Conservation (phyloP, 2,888 invertebrate genomes). For the Dryomyza anilis region DNA sequence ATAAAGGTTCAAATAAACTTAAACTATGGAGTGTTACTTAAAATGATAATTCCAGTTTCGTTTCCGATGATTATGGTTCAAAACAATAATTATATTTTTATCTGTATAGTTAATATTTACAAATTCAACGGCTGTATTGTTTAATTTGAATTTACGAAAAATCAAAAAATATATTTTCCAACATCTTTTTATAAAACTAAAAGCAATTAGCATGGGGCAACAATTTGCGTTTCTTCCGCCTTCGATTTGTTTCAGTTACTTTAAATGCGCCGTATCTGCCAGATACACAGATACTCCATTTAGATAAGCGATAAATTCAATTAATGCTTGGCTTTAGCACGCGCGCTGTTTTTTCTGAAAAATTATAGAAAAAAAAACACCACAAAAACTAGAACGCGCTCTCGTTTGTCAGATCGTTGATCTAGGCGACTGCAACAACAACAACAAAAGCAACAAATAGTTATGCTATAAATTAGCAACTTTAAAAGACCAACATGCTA, state of each 20-base stretch:
- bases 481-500: neutral
- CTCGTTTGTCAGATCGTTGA: conserved; percentile 4
- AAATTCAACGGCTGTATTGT: no score
- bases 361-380: neutral
- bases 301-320: conserved; percentile 31
- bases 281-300: conserved; percentile 28
- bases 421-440: neutral
- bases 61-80: no score
- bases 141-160: no score
- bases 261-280: neutral
- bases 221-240: conserved; percentile 3
- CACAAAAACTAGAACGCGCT: neutral
- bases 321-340: conserved; percentile 13
- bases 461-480: neutral
- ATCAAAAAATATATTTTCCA: no score
- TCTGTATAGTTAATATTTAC: no score
- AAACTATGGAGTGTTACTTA: no score
- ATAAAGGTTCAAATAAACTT: no score
- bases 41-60: no score
- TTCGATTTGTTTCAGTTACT: neutral
- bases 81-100: no score
- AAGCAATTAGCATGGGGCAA: neutral
- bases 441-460: neutral
- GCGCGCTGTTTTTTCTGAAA: neutral
- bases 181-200: no score